Base-by-base conservation (phyloP, 1,140 invertebrate species). In the Zaprionus capensis region DNA sequence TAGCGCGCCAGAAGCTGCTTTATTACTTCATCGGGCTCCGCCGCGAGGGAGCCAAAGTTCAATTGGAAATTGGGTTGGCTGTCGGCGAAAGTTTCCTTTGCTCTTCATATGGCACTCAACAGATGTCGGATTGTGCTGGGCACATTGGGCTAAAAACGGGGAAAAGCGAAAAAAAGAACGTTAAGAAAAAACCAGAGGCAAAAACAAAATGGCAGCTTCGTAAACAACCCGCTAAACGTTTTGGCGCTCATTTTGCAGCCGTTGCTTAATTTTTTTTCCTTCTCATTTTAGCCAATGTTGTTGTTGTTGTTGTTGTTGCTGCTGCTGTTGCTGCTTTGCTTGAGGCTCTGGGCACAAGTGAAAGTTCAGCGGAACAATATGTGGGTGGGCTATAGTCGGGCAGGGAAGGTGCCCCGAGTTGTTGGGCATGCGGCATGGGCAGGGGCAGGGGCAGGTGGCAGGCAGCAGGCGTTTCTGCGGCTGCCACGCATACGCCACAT, bases 161-260 rank as follows among this genome's bases (percentile, higher is more conserved):
- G 51, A 12, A 46, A 57, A 22, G 17, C 28, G 41, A 14, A 59
- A 59, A 59, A 22, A 58, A 11, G 36, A 15, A 17, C 4, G 41
- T 12, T 6, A 44, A 38, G 15, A 56, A n/a, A n/a, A 28, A 55
- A 56, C 49, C 17, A 64, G 62, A 70, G 46, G 20, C 46, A 63
- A 62, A 71, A 65, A 73, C 62, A 74, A 84, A 84, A 69, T 73
- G 77, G 73, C 68, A 82, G 64, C 67, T 76, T 80, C 81, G 83
- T 88, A 87, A 88, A 87, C 84, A 87, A 87, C 80, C 82, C 62
- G 84, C 84, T 88, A 87, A 87, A 87, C 84, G 82, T 87, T 86
- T 86, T 76, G 83, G 77, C 84, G 83, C 78, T 86, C 83, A 86
- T 86, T 86, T 86, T 71, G 84, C 83, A 86, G 84, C 81, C 84